These are phyloP conservation scores for Rotaria magnacalcarata DNA, from an alignment of 2,888 invertebrate species.

Conservation along the genomic window DNA sequence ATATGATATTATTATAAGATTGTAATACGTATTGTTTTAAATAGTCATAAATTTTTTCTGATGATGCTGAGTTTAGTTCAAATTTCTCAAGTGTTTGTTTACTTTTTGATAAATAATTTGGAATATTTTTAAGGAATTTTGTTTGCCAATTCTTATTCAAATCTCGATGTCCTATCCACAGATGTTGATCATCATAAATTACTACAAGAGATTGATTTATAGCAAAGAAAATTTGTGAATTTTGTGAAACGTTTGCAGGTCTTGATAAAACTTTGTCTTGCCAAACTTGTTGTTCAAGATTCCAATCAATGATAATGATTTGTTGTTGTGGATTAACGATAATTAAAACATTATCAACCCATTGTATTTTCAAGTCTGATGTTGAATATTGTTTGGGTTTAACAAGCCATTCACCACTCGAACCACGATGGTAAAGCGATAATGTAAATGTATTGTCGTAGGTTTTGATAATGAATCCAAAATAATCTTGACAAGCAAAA, in stretches of 20 bases:
- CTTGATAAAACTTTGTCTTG: neutral
- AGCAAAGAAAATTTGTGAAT: neutral
- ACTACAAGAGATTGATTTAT: neutral
- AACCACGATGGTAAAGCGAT: neutral
- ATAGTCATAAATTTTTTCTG: neutral
- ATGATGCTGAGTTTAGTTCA: neutral
- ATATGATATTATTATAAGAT: neutral
- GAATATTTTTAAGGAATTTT: neutral
- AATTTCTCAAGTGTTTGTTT: constrained; percentile 8
- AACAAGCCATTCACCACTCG: neutral
- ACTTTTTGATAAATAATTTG: neutral
- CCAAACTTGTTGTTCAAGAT: neutral
- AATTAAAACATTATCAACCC: neutral
- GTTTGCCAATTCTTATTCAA: neutral
- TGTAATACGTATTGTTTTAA: neutral
- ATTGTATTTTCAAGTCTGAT: neutral
- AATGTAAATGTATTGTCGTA: neutral
- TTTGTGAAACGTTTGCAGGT: neutral
- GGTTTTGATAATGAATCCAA: neutral
- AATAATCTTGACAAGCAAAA: constrained; percentile 15
- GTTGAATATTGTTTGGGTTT: neutral
- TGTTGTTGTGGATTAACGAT: constrained; percentile 8
- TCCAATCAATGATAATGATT: neutral
- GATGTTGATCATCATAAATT: neutral
- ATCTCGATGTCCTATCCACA: constrained; percentile 3